Evolutionary conservation across 2,888 invertebrate genomes (phyloP), one percentile per base, ranked within the genome.

Genomic region (Parnassius glacialis): DNA sequence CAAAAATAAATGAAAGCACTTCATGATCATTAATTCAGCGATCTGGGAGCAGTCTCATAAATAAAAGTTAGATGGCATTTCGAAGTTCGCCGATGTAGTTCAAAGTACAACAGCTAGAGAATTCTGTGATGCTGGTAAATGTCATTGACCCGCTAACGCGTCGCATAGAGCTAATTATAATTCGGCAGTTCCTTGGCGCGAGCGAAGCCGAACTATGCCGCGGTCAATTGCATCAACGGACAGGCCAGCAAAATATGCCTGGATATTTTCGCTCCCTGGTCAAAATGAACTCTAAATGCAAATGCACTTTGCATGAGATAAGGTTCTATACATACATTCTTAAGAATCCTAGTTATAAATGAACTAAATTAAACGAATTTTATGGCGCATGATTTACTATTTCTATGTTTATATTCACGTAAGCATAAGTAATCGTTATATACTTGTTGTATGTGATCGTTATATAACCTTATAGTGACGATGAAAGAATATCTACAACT

Each of bases 121-220:
- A 57, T 62, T 57, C 52, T 74, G 77, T 75, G 70, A 73, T 52
- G 45, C 70, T 72, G 68, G 72, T 71, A 67, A 70, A 80, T 86
- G 90, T 90, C 90, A 89, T 86, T 90, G 90, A 87, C 88, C 90
- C 74, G 79, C 83, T 86, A 87, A 87, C 84, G 84, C 83, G 84
- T 83, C 79, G 79, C 81, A 81, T 73, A 77, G 79, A 76, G 81
- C 84, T 89, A 88, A 90, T 89, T 87, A 85, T 89, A 87, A 83
- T 79, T 76, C 75, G 69, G 73, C 64, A 75, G 75, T 84, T 87
- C 84, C 84, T 82, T 80, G 79, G 72, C 74, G 75, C 64, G 3
- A 45, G 67, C 64, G 59, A 47, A 58, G 64, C 62, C 67, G 65
- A 66, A 34, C 34, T 34, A 62, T 59, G 65, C 65, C 62, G 64